These are phyloP conservation scores for Acrocephalus kingi DNA, from an alignment of 2,113 vertebrate species.

Conservation along the genomic window DNA sequence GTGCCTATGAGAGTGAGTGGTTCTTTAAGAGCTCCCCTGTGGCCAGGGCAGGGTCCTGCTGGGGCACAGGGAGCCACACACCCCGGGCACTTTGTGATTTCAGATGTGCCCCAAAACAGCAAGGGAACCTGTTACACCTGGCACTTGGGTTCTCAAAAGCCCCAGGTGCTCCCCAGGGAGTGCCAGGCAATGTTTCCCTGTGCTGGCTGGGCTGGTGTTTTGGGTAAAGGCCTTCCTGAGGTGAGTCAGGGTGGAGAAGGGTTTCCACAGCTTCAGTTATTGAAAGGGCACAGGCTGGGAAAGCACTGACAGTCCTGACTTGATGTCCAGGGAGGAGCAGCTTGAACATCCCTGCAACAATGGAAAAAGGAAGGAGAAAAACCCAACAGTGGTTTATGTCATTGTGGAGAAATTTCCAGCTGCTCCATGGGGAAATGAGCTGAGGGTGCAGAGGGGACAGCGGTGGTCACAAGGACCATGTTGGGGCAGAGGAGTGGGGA, in stretches of 20 bases:
- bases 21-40: neutral
- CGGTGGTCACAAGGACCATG: neutral
- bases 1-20: neutral
- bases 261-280: neutral
- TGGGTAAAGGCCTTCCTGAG: neutral
- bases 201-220: neutral
- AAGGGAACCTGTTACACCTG: neutral
- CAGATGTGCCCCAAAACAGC: neutral
- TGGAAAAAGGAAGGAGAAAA: neutral
- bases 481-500: neutral
- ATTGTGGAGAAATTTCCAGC: neutral
- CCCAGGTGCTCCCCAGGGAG: neutral
- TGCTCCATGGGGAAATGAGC: neutral
- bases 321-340: neutral
- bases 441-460: neutral
- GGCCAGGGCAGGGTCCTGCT: neutral
- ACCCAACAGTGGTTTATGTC: fast-evolving
- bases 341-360: neutral
- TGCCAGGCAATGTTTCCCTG: neutral
- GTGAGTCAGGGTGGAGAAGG: neutral
- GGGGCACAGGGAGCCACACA: neutral
- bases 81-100: fast-evolving
- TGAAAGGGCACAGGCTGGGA: neutral
- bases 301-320: neutral
- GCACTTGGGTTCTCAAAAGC: neutral